Base-by-base conservation (phyloP, 30 jellyfish, hydroid and myxozoan species). In the Calvadosia cruxmelitensis region DNA sequence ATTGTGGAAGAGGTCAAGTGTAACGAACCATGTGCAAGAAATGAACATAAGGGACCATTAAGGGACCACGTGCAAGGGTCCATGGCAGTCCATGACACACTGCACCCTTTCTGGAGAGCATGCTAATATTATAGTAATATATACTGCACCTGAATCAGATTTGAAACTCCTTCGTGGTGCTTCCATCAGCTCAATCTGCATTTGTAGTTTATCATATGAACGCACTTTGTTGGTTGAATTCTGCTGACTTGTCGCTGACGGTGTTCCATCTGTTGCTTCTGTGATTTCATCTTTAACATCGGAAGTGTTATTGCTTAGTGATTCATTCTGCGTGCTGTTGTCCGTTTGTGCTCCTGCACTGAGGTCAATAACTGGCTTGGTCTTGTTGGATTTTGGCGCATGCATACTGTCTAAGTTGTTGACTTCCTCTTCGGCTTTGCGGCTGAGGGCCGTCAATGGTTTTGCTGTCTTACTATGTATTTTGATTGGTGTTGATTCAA, bases 381-480 rank as follows among this genome's bases (percentile, higher is more conserved):
- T 78, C 3, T 52, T 68, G 67, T 72, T 73, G 26, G 81, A 77
- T 34, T 72, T 80, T 15, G 51, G 51, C 53, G 80, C 72, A 53
- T 80, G 93, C 15, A 20, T 42, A 20, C 57, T 42, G 20, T 20
- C 57, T 42, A 42, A 20, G 57, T 42, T 42, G 75, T 86, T 86
- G 1, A 86, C 96, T 70, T 86, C 96, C 66, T 86, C 96, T 65
- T 86, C 96, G 1, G 96, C 96, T 67, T 86, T 86, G 61, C 69
- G 74, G 80, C 96, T 86, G 63, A 86, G 78, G 29, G 78, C 96
- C 25, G 96, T 86, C 67, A 86, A 63, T 24, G 96, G 96, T 70
- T 79, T 86, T 12, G 96, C 86, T 64, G 75, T 80, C 29, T 72
- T 68, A 50, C 42, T 66, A 20, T 71, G 50, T 25, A 64, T 78